A percentile compares a stretch with the other conserved stretches of the same genome.
Conservation (phyloP, 1,140 invertebrate species). For the Drosophila baimaii region DNA sequence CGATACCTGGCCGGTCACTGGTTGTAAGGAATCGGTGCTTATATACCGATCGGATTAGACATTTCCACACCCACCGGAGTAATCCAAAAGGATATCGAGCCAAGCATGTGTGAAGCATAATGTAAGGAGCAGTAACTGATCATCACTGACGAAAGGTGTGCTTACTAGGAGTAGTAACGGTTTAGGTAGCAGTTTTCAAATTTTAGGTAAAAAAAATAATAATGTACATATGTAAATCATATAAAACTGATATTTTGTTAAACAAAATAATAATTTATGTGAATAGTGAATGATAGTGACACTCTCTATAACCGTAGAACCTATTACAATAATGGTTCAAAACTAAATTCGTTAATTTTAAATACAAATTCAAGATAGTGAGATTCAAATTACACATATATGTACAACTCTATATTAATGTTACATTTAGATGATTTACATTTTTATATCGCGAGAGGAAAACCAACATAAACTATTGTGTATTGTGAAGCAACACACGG, state of each 20-base stretch:
- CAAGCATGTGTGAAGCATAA: no score
- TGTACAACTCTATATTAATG: no score
- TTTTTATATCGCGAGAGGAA: background rate
- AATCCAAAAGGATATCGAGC: no score
- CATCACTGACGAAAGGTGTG: background rate
- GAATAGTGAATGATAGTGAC: background rate
- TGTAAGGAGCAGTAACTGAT: background rate
- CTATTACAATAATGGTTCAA: no score
- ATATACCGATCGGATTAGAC: background rate
- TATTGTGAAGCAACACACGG: background rate
- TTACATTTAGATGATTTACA: no score
- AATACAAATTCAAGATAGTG: no score
- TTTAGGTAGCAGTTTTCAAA: background rate
- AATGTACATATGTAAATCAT: no score
- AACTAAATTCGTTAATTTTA: no score
- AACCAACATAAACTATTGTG: background rate
- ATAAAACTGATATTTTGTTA: background rate
- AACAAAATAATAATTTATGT: background rate
- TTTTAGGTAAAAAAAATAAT: background rate
- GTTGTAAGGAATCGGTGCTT: background rate
- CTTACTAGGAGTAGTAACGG: background rate
- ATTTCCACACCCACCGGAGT: background rate
- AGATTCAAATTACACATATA: no score
- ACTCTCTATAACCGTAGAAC: no score
- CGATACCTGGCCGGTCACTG: conserved; percentile 8